A percentile compares a stretch with the other conserved stretches of the same genome.
Evolutionary conservation across 2,113 vertebrate species (phyloP).

Genomic region (Psammodynastes pulverulentus): DNA sequence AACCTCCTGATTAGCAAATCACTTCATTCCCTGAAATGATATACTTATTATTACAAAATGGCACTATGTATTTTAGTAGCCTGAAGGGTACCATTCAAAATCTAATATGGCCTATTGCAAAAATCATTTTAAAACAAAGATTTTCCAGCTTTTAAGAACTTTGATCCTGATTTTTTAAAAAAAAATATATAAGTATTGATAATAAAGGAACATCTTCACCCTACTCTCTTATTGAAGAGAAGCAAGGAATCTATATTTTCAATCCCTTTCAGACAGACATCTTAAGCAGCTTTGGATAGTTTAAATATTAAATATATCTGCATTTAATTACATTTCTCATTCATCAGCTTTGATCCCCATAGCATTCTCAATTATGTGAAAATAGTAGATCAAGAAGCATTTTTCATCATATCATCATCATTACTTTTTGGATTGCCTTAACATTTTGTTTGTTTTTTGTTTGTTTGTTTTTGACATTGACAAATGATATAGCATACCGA

Average conservation of each 20-base stretch:
- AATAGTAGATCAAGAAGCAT: slow-evolving; percentile 47
- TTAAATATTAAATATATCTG: slow-evolving; percentile 26
- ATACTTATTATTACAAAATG: not conserved
- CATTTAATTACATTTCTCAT: slow-evolving; percentile 30
- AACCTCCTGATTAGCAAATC: not conserved
- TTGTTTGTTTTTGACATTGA: slow-evolving; percentile 77
- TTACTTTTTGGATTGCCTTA: slow-evolving; percentile 87
- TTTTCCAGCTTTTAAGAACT: slow-evolving; percentile 36
- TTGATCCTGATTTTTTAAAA: slow-evolving; percentile 38
- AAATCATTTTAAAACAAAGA: slow-evolving; percentile 55
- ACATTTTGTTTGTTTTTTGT: slow-evolving; percentile 68
- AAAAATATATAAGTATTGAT: slow-evolving; percentile 8
- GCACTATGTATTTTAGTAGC: not conserved
- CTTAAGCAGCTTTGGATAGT: slow-evolving; percentile 24
- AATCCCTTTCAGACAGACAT: slow-evolving; percentile 29
- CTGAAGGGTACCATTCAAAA: slow-evolving; percentile 29
- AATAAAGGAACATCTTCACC: not conserved
- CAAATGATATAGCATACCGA: slow-evolving; percentile 90
- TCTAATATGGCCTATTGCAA: not conserved
- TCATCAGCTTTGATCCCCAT: slow-evolving; percentile 6
- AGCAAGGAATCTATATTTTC: slow-evolving; percentile 35
- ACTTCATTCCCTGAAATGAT: slow-evolving; percentile 5
- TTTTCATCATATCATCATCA: slow-evolving; percentile 34
- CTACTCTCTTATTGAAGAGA: slow-evolving; percentile 19
- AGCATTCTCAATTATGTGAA: slow-evolving; percentile 26